Evolutionary conservation across 2,113 vertebrate species (phyloP), one percentile per base, ranked within the genome.

Genomic region (Vanacampus margaritifer): DNA sequence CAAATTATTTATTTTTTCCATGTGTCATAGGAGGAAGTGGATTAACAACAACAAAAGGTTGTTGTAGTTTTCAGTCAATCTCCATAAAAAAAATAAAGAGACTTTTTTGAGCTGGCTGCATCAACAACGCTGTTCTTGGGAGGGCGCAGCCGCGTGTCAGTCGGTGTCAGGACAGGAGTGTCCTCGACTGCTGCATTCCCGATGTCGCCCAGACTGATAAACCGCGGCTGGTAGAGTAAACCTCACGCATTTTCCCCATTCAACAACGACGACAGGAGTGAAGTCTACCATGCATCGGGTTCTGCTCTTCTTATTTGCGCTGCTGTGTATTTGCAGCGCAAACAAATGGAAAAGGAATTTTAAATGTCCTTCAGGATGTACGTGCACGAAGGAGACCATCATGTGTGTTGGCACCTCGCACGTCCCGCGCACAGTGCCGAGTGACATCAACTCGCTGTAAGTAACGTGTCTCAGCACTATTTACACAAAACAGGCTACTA

Each of bases 381-480:
- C 94, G 85, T 98, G 96, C 82, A 93, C 95, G 86, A 93, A 94
- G 76, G 96, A 97, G 78, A 94, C 95, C 48, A 91, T 96, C 87
- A 94, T 98, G 76, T 98, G 96, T 87, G 94, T 98, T 58, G 95
- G 94, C 12, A 89, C 94, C 0, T 85, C 94, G 54, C 89, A 89
- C 62, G 89, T 97, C 46, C 96, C 96, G 6, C 91, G 92, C 77
- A 92, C 86, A 57, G 75, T 95, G 72, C 94, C 96, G 51, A 91
- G 83, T 69, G 95, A 96, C 84, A 93, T 95, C 91, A 94, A 90
- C 87, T 97, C 95, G 69, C 73, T 98, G 96, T 97, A 92, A 95
- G 94, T 90, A 80, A 32, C 35, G 45, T 24, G 11, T 23, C 48
- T 32, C 21, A n/a, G 48, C 48, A 23, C 21, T 51, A 23, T 51